Conservation (phyloP, 1,140 invertebrate genomes). For the Wasmannia auropunctata region DNA sequence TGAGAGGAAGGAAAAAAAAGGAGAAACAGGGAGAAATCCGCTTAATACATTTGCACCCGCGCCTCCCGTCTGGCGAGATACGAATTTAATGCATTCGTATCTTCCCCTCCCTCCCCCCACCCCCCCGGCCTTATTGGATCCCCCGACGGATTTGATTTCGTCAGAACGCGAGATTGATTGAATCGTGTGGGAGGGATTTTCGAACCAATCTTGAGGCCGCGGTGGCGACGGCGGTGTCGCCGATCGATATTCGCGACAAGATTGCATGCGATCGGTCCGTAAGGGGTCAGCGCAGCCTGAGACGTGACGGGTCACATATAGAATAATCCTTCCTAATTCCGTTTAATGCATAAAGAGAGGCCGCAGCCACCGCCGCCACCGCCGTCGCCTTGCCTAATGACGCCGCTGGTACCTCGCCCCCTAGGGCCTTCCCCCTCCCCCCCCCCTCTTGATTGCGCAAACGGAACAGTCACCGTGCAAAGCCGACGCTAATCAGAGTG, state of each 20-base stretch:
- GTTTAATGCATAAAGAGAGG: constrained; percentile 47
- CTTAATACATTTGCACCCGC: constrained; percentile 49
- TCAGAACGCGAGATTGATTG: constrained; percentile 61
- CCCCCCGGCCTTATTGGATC: not conserved
- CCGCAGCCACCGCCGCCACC: too few relatives aligned
- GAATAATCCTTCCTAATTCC: constrained; percentile 59
- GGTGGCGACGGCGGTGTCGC: constrained; percentile 10
- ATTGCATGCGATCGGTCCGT: constrained; percentile 32
- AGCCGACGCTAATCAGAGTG: constrained; percentile 31
- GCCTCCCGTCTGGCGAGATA: constrained; percentile 34
- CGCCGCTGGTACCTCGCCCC: not conserved
- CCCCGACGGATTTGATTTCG: constrained; percentile 68
- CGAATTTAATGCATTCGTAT: constrained; percentile 51
- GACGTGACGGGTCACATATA: not conserved
- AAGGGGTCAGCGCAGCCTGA: constrained; percentile 21
- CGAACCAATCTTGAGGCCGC: constrained; percentile 42
- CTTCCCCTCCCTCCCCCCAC: too few relatives aligned
- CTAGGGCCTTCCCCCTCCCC: too few relatives aligned
- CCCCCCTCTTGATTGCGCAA: constrained; percentile 44
- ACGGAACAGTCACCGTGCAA: not conserved
- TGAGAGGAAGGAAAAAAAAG: not conserved
- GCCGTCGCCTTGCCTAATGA: constrained; percentile 17
- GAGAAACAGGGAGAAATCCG: not conserved
- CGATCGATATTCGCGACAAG: constrained; percentile 49
- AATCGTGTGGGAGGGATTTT: constrained; percentile 62